Evolutionary conservation across 1,140 invertebrate species (phyloP).

Genomic region (Lerema accius): DNA sequence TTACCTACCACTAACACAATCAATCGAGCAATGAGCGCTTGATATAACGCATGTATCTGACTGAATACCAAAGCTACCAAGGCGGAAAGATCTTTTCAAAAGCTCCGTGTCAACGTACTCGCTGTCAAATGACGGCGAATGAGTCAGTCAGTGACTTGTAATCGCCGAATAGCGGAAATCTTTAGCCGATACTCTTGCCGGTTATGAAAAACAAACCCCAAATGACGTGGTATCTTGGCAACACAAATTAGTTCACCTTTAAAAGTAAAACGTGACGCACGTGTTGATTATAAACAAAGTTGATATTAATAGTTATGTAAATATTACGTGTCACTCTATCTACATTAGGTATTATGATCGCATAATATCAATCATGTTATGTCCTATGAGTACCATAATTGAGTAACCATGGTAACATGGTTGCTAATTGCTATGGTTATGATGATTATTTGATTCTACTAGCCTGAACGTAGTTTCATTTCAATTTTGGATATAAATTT

Average conservation of each 20-base stretch:
- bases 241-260: slow-evolving; percentile 1
- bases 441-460: no score
- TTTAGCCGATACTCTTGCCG: neutral
- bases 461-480: no score
- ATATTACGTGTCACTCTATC: slow-evolving; percentile 6
- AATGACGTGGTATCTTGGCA: neutral
- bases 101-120: slow-evolving; percentile 46
- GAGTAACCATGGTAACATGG: no score
- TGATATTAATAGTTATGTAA: slow-evolving; percentile 13
- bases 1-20: no score
- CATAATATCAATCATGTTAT: neutral
- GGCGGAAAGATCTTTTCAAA: slow-evolving; percentile 26
- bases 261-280: slow-evolving; percentile 8
- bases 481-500: no score
- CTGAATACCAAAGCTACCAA: neutral
- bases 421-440: no score
- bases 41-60: neutral
- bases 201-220: neutral
- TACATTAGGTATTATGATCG: neutral
- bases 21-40: no score
- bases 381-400: neutral
- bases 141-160: slow-evolving; percentile 40
- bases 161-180: slow-evolving; percentile 13
- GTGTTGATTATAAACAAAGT: slow-evolving; percentile 8
- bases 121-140: slow-evolving; percentile 38